Percentiles rank a stretch among this genome's conserved stretches.
Evolutionary conservation across 1,140 invertebrate species (phyloP).

Genomic region (Octopus sinensis): DNA sequence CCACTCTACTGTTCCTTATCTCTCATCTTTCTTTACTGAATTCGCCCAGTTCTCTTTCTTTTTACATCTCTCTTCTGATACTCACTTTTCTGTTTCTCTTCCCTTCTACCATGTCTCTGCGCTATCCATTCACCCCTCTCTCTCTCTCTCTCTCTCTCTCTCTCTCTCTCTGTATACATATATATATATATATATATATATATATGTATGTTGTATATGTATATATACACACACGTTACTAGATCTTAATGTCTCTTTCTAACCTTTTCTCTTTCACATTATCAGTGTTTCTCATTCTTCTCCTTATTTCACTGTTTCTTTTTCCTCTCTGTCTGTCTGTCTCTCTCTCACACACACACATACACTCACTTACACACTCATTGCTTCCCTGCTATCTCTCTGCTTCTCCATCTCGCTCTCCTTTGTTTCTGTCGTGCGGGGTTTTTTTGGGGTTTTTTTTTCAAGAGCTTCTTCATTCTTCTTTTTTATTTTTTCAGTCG

Average conservation of each 20-base stretch:
- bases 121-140: slow-evolving; percentile 12
- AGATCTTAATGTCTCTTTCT: background rate
- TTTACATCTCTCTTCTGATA: background rate
- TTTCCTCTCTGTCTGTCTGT: slow-evolving; percentile 18
- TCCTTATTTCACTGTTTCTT: slow-evolving; percentile 13
- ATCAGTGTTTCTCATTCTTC: background rate
- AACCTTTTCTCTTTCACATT: background rate
- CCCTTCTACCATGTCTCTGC: background rate
- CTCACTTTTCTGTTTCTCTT: background rate
- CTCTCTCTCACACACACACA: slow-evolving; percentile 16
- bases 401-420: too few species aligned
- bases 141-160: background rate
- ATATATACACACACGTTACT: slow-evolving; percentile 2
- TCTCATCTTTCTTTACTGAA: background rate
- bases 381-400: background rate
- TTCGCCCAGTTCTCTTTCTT: background rate
- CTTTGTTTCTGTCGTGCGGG: too few species aligned
- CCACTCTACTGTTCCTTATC: background rate
- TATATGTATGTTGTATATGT: background rate
- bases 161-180: background rate
- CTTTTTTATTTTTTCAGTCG: too few species aligned
- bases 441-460: too few species aligned
- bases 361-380: background rate
- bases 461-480: too few species aligned
- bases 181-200: slow-evolving; percentile 2